phyloP scores from a whole-genome alignment of 2,888 invertebrate species.

The Epinotia demarniana region DNA sequence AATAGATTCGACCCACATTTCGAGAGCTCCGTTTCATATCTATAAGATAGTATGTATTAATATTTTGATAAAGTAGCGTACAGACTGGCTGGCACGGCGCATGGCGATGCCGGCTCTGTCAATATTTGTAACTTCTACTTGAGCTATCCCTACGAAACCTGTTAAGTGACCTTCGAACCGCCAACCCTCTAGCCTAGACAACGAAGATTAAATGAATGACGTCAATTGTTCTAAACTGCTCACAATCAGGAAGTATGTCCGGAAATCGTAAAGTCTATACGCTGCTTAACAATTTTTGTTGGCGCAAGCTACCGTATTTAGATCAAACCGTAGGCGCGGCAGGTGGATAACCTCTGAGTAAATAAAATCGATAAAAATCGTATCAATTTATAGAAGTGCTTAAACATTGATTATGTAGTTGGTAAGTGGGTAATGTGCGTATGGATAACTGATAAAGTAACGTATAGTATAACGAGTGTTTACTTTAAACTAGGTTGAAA shows the following conservation, averaged over 20 bases:
- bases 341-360: conserved; percentile 38
- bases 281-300: conserved; percentile 19
- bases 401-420: conserved; percentile 40
- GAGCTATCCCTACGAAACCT: background rate
- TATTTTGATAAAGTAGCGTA: conserved; percentile 47
- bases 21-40: conserved; percentile 63
- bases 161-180: background rate
- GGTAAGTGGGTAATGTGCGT: conserved; percentile 40
- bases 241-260: background rate
- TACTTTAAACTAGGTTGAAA: conserved; percentile 38
- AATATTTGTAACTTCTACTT: background rate
- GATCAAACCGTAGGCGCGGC: conserved; percentile 44
- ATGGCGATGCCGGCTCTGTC: background rate
- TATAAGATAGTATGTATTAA: conserved; percentile 52
- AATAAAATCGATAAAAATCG: conserved; percentile 42
- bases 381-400: conserved; percentile 43
- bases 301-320: conserved; percentile 41
- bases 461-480: conserved; percentile 20
- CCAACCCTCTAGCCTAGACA: background rate
- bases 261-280: conserved; percentile 9
- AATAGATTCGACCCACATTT: conserved; percentile 70
- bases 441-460: conserved; percentile 38
- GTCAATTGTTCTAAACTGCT: background rate
- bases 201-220: background rate
- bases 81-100: conserved; percentile 2